phyloP scores from a whole-genome alignment of 2,888 invertebrate species.

The Amorpha juglandis region DNA sequence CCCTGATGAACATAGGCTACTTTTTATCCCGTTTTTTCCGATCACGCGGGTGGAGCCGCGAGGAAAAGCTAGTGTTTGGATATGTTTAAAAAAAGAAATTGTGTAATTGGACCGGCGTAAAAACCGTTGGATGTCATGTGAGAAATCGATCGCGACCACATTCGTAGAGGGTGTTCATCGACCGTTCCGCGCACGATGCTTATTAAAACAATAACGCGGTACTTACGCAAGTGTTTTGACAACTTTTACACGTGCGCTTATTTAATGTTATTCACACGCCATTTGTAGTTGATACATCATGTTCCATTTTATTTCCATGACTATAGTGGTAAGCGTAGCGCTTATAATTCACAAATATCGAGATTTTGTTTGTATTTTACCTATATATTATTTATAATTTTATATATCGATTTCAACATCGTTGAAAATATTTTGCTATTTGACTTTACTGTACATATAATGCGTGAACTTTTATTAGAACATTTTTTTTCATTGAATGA shows the following conservation, averaged over 20 bases:
- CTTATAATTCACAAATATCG: no score
- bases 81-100: neutral
- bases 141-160: constrained; percentile 11
- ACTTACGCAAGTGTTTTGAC: neutral
- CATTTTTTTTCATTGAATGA: no score
- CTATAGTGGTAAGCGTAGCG: neutral
- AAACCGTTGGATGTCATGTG: constrained; percentile 4
- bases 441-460: no score
- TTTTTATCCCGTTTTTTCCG: no score
- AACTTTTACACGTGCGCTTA: neutral
- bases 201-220: constrained; percentile 9
- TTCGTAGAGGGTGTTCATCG: neutral
- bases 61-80: no score
- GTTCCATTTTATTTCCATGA: neutral
- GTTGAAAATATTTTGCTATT: no score
- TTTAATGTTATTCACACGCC: constrained; percentile 1
- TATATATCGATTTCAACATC: no score
- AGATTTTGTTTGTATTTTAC: no score
- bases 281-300: neutral
- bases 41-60: no score
- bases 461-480: no score
- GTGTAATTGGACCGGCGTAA: neutral
- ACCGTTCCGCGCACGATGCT: constrained; percentile 5
- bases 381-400: no score
- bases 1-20: no score